These are phyloP conservation scores for Nemotelus pantherinus DNA, from an alignment of 2,888 invertebrate species.

Conservation along the genomic window DNA sequence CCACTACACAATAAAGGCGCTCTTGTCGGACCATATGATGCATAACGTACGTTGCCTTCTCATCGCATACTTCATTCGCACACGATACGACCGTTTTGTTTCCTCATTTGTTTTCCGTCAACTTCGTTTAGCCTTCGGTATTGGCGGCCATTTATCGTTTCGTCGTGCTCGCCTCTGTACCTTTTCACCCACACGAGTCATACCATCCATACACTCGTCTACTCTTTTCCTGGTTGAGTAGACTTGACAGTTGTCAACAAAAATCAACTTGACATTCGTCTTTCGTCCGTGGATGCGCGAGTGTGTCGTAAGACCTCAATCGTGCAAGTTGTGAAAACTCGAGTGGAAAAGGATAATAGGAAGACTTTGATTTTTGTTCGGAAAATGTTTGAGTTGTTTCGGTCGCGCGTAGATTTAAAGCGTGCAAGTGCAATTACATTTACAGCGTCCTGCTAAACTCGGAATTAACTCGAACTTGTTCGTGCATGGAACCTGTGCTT, in stretches of 20 bases:
- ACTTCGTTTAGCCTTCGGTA: background rate
- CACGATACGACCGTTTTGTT: constrained; percentile 37
- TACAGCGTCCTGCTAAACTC: no score
- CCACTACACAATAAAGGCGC: constrained; percentile 46
- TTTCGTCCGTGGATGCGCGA: constrained; percentile 29
- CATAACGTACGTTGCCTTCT: background rate
- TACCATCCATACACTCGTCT: constrained; percentile 19
- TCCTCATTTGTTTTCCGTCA: constrained; percentile 37
- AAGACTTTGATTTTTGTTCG: background rate
- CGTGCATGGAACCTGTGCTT: background rate
- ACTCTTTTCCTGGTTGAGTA: constrained; percentile 5
- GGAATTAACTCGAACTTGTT: no score
- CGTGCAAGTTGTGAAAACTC: background rate
- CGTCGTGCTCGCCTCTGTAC: background rate
- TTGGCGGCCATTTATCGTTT: constrained; percentile 9
- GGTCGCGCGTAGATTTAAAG: background rate
- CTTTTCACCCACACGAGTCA: background rate
- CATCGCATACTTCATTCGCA: background rate
- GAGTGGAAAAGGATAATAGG: background rate
- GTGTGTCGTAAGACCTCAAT: background rate
- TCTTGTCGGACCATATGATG: constrained; percentile 41
- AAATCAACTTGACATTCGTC: constrained; percentile 27
- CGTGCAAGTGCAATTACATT: background rate
- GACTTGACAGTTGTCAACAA: constrained; percentile 9
- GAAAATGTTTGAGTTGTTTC: background rate